Evolutionary conservation across 2,888 invertebrate species (phyloP), one percentile per base, ranked within the genome.

Genomic region (Ichneumon xanthorius): DNA sequence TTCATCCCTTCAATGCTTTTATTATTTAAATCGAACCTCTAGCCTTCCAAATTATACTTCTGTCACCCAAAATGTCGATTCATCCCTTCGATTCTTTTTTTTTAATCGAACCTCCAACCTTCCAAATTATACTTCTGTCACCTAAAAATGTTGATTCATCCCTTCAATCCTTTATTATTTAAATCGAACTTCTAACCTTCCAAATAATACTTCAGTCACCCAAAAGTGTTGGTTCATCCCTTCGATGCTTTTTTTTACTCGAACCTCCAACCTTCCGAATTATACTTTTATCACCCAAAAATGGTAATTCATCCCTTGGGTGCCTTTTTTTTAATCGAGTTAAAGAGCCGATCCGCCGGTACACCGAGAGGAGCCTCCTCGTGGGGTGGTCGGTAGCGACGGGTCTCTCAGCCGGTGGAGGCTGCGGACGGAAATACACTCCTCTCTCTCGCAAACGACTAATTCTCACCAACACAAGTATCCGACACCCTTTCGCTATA

Each of bases 381-480:
- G 80, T 82, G 88, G 88, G 89, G 87, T 89, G 84, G 87, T 90
- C 84, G 87, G 79, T 86, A 86, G 87, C 87, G 87, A 89, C 65
- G 72, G 72, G 58, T 55, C 77, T 72, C 77, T 80, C 45, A 55
- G 78, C 87, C 80, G 85, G 63, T 78, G n/a, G 79, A 88, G 86
- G 90, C 90, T 90, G 91, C 88, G 89, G 88, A 91, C 92, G 90
- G 90, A 92, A 92, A 92, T 92, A 92, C 89, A 89, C 91, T 90
- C 88, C 88, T 89, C 88, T 89, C 88, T 63, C 63, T 63, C 63
- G 16, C n/a, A n/a, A 73, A 89, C 90, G 88, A 89, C 90, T 90
- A 88, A 92, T 92, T 91, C 88, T 90, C 89, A 90, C 90, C 65
- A 86, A 89, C 84, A 86, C 87, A 68, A 78, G 71, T 55, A 72